phyloP scores from a whole-genome alignment of 1,140 invertebrate species.

The Sweltsa coloradensis region DNA sequence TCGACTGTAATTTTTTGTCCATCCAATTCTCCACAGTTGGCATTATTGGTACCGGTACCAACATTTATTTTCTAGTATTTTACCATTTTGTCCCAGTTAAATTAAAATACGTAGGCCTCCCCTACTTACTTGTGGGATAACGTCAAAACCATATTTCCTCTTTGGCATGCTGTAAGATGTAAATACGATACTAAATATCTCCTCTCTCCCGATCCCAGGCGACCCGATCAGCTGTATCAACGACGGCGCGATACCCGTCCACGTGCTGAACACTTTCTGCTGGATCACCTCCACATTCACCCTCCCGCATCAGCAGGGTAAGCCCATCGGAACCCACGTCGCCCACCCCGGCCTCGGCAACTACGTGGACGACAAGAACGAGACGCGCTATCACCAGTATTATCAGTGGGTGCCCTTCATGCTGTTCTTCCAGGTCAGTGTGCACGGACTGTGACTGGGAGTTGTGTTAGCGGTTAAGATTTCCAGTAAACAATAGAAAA shows the following conservation, averaged over 20 bases:
- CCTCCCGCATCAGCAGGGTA: slow-evolving; percentile 50
- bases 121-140: neutral
- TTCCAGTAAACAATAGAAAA: no score
- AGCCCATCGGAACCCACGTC: slow-evolving; percentile 46
- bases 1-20: no score
- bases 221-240: slow-evolving; percentile 72
- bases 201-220: slow-evolving; percentile 38
- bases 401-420: slow-evolving; percentile 93
- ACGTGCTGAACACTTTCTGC: slow-evolving; percentile 78
- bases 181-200: no score
- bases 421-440: slow-evolving; percentile 66
- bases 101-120: no score
- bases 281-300: slow-evolving; percentile 91
- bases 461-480: neutral
- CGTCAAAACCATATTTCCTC: neutral
- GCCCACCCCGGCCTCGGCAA: slow-evolving; percentile 64
- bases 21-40: no score
- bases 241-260: slow-evolving; percentile 53
- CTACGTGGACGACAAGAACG: slow-evolving; percentile 44
- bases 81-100: no score
- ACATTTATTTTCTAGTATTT: no score
- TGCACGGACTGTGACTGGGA: neutral
- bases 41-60: no score
- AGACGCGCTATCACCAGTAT: slow-evolving; percentile 71
- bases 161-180: neutral